These are phyloP conservation scores for Dascyllus trimaculatus DNA, from an alignment of 2,113 vertebrate species.

Conservation along the genomic window DNA sequence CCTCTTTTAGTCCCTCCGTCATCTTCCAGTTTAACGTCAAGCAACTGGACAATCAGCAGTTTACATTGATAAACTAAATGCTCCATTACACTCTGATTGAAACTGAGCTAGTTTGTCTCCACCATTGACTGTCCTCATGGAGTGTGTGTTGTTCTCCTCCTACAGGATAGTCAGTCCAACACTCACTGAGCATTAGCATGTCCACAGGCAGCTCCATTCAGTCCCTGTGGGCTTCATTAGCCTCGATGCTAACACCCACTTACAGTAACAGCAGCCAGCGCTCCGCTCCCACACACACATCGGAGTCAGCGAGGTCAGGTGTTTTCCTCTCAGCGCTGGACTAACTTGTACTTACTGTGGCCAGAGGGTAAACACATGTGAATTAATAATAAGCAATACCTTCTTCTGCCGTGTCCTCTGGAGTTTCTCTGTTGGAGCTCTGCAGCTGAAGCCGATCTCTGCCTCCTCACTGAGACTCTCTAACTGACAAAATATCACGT, in stretches of 20 bases:
- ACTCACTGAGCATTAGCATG: constrained; percentile 54
- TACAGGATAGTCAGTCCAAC: constrained; percentile 46
- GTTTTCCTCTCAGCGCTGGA: constrained; percentile 9
- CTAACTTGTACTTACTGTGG: constrained; percentile 14
- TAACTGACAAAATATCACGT: too few relatives aligned
- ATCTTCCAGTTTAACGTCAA: too few relatives aligned
- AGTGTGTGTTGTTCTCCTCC: constrained; percentile 38
- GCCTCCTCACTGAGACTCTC: background rate
- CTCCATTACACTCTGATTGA: background rate
- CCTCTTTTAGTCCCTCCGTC: too few relatives aligned
- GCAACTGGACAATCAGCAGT: too few relatives aligned
- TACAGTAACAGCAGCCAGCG: constrained; percentile 36
- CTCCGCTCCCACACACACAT: constrained; percentile 22
- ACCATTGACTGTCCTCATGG: too few relatives aligned
- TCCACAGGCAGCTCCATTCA: constrained; percentile 60
- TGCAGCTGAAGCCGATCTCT: background rate
- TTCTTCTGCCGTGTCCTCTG: constrained; percentile 10
- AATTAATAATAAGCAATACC: constrained; percentile 31
- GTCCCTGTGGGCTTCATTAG: constrained; percentile 78
- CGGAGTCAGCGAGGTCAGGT: constrained; percentile 40
- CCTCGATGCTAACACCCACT: constrained; percentile 67
- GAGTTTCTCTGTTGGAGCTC: constrained; percentile 38
- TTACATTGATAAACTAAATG: background rate
- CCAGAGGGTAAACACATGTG: constrained; percentile 33
- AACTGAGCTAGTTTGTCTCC: background rate